Base-by-base conservation (phyloP, 1,140 invertebrate genomes). In the Gryon sp. region DNA sequence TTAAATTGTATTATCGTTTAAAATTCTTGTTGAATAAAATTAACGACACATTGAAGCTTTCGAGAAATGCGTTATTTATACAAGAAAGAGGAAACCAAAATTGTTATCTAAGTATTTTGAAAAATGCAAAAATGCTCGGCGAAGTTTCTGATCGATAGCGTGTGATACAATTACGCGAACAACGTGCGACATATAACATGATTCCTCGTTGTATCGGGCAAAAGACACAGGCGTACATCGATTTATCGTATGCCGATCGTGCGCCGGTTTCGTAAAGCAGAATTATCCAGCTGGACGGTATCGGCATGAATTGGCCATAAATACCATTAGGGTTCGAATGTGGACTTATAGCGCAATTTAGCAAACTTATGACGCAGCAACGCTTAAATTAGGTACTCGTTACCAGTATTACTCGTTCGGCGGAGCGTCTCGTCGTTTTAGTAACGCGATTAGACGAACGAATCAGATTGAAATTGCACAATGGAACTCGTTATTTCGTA, bases 381-480 rank as follows among this genome's bases (percentile, higher is more conserved):
- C 57, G 69, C 76, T 79, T 86, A 80, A 85, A 86, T 87, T 86
- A 86, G 83, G 80, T 86, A 86, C 84, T 86, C 78, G 82, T 86
- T 86, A 86, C 83, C 53, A 78, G 82, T 86, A 83, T 86, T 86
- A 84, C n/a, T n/a, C 80, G 82, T 84, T 84, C 80, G 40, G 28
- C 43, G 16, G 46, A 38, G 52, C 53, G 53, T 8, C 55, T 66
- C 53, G n/a, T n/a, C n/a, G 62, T 60, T 75, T 45, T 43, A 45
- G 53, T 32, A 53, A 52, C 60, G 38, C 70, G 70, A 66, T 75
- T 75, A 75, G 70, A 28, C 22, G 40, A 16, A 41, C 40, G 38
- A 68, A 75, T 75, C 72, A 68, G 62, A 68, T 75, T 68, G 63
- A 62, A 68, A 75, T 75, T 75, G 72, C 26, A 75, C 72, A 75